A percentile compares a stretch with the other conserved stretches of the same genome.
Evolutionary conservation across 2,888 invertebrate genomes (phyloP).

Genomic region (Meiosimyza decipiens): DNA sequence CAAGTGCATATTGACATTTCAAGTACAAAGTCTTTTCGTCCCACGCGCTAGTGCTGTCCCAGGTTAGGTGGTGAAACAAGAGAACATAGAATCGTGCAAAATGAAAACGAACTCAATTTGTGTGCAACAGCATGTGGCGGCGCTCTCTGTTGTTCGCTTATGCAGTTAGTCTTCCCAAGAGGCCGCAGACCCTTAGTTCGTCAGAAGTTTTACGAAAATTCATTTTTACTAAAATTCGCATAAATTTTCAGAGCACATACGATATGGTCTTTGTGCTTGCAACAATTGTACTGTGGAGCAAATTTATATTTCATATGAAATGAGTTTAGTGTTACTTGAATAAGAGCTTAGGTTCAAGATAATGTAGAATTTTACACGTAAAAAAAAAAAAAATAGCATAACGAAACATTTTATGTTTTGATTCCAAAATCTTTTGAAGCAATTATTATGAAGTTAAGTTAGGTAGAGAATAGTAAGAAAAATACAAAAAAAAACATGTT

Average conservation of each 20-base stretch:
- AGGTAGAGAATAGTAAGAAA: no score
- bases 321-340: no score
- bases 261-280: not conserved
- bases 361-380: no score
- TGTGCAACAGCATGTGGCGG: constrained; percentile 49
- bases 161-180: constrained; percentile 13
- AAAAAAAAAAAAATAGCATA: no score
- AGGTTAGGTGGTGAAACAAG: constrained; percentile 40
- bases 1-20: not conserved
- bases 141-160: not conserved
- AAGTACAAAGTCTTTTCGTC: not conserved
- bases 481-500: no score
- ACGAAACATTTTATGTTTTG: no score
- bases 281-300: constrained; percentile 27
- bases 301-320: not conserved
- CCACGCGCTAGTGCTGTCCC: constrained; percentile 8
- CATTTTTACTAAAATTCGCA: constrained; percentile 27
- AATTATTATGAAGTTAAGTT: no score
- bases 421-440: no score
- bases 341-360: no score
- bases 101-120: constrained; percentile 62
- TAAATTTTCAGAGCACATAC: constrained; percentile 29
- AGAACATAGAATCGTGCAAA: constrained; percentile 56
- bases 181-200: constrained; percentile 31
- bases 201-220: constrained; percentile 26